Percentiles rank a stretch among this genome's conserved stretches.
Conservation (phyloP, 2,113 vertebrate species). For the Brevimyrus niger region DNA sequence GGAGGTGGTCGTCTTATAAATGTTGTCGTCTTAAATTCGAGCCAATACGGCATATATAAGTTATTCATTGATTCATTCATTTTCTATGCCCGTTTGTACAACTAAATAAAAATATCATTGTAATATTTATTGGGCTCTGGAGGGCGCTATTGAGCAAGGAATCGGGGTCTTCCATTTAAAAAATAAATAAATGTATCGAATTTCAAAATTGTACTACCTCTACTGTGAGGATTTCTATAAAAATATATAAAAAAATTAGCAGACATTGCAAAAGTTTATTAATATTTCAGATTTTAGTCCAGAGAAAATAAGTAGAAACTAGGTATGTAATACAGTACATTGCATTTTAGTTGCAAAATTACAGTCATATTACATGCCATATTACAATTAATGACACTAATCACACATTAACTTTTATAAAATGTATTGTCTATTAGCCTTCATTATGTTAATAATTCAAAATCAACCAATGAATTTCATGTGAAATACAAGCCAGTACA, state of each 20-base stretch:
- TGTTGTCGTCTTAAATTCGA: no score
- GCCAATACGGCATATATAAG: background rate
- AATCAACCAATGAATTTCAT: background rate
- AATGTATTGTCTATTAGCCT: background rate
- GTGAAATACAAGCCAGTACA: background rate
- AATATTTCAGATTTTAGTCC: background rate
- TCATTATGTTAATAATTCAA: background rate
- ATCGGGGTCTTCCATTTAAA: background rate
- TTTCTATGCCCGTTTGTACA: background rate
- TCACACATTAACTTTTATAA: background rate
- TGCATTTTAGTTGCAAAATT: background rate
- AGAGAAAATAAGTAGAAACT: background rate
- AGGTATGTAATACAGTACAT: background rate
- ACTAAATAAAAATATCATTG: background rate
- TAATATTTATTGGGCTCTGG: slow-evolving; percentile 28
- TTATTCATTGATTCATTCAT: background rate
- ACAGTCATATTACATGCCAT: background rate
- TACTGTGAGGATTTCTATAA: background rate
- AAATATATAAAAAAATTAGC: background rate
- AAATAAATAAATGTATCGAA: background rate
- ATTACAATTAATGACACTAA: background rate
- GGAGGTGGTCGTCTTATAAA: no score
- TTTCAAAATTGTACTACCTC: background rate
- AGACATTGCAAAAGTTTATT: background rate
- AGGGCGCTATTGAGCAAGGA: slow-evolving; percentile 16